Evolutionary conservation across 2,113 vertebrate species (phyloP), one percentile per base, ranked within the genome.

Genomic region (Tor tambroides): DNA sequence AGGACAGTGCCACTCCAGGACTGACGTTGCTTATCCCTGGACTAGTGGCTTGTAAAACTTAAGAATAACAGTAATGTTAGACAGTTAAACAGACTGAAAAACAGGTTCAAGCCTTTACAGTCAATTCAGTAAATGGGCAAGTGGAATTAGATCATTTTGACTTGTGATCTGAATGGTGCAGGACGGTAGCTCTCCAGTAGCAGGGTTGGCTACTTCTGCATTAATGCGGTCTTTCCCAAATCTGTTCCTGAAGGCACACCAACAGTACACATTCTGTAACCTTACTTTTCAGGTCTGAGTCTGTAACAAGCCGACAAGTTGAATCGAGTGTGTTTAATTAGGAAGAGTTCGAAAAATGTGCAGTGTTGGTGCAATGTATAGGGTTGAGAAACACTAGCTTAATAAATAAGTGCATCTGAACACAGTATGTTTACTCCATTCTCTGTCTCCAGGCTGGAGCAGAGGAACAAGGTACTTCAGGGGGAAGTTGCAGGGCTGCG

Each of bases 401-500:
- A 26, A 71, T 11, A 21, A 72, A 71, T 23, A 23, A 72, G 21
- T 41, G 35, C n/a, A 38, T 10, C 21, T 72, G 2, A 41, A n/a
- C 21, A 23, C 26, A 32, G 4, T 23, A 56, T 3, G 19, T 12
- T 79, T 56, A 56, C 15, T 15, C 28, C 46, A 14, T 43, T 72
- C 10, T 15, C 19, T 74, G 69, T 87, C 54, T 65, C 6, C 90
- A 96, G 96, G 85, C 90, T 97, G 78, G 96, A 97, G 92, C 93
- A 95, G 87, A 88, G 90, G 86, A 96, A 95, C 17, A 93, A 94
- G 81, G 93, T 86, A 41, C 91, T 96, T 89, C 94, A 95, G 93
- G 28, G 74, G 0, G 93, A 95, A 89, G 92, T 97, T 0, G 56
- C 91, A 72, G 92, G 87, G 0, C 85, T 94, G 89, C 94, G 89